Conservation (phyloP, 2,888 invertebrate genomes). For the Drymonia ruficornis region DNA sequence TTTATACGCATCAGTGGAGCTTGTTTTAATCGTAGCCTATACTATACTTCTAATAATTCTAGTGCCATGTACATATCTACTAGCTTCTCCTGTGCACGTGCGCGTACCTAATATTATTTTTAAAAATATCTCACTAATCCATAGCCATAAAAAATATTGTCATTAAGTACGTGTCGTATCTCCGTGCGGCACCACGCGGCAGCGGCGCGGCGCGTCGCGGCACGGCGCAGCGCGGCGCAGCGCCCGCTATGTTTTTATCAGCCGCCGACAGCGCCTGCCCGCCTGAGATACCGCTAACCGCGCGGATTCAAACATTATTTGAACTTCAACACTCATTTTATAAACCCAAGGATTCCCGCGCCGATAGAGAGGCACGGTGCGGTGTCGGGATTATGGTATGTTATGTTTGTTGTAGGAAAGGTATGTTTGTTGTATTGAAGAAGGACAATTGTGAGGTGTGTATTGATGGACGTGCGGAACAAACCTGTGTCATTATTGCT, state of each 20-base stretch:
- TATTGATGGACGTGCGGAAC: no score
- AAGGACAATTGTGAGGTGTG: no score
- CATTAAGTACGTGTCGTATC: conserved; percentile 3
- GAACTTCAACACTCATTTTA: conserved; percentile 56
- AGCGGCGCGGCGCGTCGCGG: neutral
- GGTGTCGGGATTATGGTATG: conserved; percentile 15
- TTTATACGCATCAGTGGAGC: neutral
- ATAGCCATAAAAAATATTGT: conserved; percentile 13
- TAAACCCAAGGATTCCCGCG: conserved; percentile 39
- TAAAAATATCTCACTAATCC: neutral
- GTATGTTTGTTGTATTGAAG: neutral
- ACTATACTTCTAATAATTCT: neutral
- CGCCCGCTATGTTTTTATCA: conserved; percentile 46
- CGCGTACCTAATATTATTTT: no score
- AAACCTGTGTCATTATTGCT: no score
- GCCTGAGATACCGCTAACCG: conserved; percentile 47
- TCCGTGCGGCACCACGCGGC: neutral
- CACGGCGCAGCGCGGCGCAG: neutral
- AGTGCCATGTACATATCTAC: no score
- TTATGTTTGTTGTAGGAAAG: neutral
- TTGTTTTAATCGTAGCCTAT: neutral
- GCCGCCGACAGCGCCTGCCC: conserved; percentile 46
- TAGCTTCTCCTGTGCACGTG: no score
- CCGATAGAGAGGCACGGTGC: conserved; percentile 28
- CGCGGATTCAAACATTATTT: conserved; percentile 51